Base-by-base conservation (phyloP, 2,888 invertebrate genomes). In the Melieria picta region DNA sequence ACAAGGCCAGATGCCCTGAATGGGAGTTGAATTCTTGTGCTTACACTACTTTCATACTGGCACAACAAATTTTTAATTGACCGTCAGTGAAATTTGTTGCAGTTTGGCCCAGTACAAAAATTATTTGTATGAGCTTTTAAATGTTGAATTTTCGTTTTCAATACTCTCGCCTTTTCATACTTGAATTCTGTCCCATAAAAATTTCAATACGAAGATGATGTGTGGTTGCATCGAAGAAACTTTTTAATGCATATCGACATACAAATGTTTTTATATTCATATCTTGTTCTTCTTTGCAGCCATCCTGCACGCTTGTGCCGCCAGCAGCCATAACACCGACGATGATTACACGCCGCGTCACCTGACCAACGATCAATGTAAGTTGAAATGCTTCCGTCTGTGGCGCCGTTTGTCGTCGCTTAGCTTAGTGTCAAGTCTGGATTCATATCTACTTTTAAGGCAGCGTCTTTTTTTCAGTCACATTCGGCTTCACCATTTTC, bases 391-490 rank as follows among this genome's bases (percentile, higher is more conserved):
- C 42, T 58, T 65, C 60, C 57, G 56, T 55, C n/a, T 43, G 61
- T 63, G 66, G 50, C 65, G 52, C 16, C 67, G 60, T 69, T 63
- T 43, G 67, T 62, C 55, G 72, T 64, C 56, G 60, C 66, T 70
- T 68, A 72, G 73, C 74, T 63, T 71, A 79, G 79, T 78, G 81
- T 78, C 81, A 80, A 77, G 76, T 75, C 73, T 77, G 79, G 79
- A 81, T 80, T 81, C 77, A 79, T 79, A 82, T 79, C 81, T 80
- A 83, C 84, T 83, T 83, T 85, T 83, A 86, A 86, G 85, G 84
- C 84, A 86, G 86, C 85, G 82, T 86, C 85, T 85, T 84, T 84
- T 80, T 86, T 86, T 81, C 86, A 86, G 86, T 81, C 84, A 63
- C 80, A 82, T 48, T 77, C 82, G 77, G 79, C 80, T 72, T 79